Base-by-base conservation (phyloP, 2,888 invertebrate species). In the Melitaea athalia region DNA sequence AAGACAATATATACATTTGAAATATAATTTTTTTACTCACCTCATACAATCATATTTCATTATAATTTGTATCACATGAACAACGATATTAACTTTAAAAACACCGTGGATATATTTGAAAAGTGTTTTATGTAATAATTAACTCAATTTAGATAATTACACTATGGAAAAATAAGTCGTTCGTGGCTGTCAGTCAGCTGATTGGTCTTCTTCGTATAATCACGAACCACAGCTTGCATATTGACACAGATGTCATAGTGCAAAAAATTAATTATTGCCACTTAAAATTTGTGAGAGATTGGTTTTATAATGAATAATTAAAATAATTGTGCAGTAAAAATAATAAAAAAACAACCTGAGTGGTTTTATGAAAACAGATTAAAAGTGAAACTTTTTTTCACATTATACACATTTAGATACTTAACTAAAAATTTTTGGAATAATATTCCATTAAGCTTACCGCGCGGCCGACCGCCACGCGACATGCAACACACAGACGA, bases 51-150 rank as follows among this genome's bases (percentile, higher is more conserved):
- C 59, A 65, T 64, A 62, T 72, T 69, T 73, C 76, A 76, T 76
- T 63, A 42, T 69, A 59, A 24, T 45, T 62, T 47, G 24, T 38
- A 59, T 24, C 49, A 64, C 63, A 43, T 49, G n/a, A 31, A 57
- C 52, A 61, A 53, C 15, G n/a, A 2, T 10, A 14, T 57, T 64
- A 61, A 63, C 33, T 61, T 31, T 57, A 53, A 59, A 57, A 57
- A 55, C 59, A 59, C 57, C 53, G 49, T 31, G 45, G 53, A 67
- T 63, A 47, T 33, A 33, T 53, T 67, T 61, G 33, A 55, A 67
- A 71, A 73, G 83, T 65, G 82, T 86, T 91, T 92, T 90, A 91
- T 91, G 88, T 90, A 91, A 91, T 90, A 90, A 86, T 89, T 89
- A 82, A 79, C 78, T 78, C 77, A 85, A 82, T 85, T 85, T 81